Base-by-base conservation (phyloP, 2,888 invertebrate species). In the Tiphia femorata region DNA sequence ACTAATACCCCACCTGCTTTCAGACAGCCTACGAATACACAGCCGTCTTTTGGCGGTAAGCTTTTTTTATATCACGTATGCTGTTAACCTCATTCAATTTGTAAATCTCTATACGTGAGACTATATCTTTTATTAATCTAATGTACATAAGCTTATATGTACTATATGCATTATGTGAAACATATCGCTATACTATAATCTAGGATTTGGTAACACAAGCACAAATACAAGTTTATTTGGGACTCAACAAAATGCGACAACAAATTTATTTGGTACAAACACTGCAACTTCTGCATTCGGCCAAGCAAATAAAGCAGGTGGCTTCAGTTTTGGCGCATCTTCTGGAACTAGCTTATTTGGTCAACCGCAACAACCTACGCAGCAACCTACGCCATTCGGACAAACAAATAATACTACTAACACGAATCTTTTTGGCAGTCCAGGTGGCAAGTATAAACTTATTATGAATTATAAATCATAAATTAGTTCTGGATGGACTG, bases 211-310 rank as follows among this genome's bases (percentile, higher is more conserved):
- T 56, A 80, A 83, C 54, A 75, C 85, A 47, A 78, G 72, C 55
- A 70, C 84, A 54, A 64, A 77, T 37, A 77, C 83, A 6, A 79
- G 76, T 50, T 64, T 85, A 3, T 86, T 86, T 63, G 85, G 85
- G 12, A 69, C 76, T 1, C 86, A 86, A 60, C 88, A 86, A 62
- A 86, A 87, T 51, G 82, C 88, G 0, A 85, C 87, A 3, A 84
- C 85, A 2, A 87, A 87, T n/a, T 85, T 91, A 2, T 91, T 92
- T 73, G 90, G 90, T 4, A 80, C 85, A 2, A 84, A 76, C 56
- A 82, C 83, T 0, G 85, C 87, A 0, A 72, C 88, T 67, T 86
- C 88, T 2, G 85, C 93, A 4, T 93, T 93, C 72, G 90, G 91
- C 0, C 87, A 89, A 19, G 76, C 83, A 0, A 86, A 87, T 64